Evolutionary conservation across 2,888 invertebrate species (phyloP), one percentile per base, ranked within the genome.

Genomic region (Heliconius ethilla): DNA sequence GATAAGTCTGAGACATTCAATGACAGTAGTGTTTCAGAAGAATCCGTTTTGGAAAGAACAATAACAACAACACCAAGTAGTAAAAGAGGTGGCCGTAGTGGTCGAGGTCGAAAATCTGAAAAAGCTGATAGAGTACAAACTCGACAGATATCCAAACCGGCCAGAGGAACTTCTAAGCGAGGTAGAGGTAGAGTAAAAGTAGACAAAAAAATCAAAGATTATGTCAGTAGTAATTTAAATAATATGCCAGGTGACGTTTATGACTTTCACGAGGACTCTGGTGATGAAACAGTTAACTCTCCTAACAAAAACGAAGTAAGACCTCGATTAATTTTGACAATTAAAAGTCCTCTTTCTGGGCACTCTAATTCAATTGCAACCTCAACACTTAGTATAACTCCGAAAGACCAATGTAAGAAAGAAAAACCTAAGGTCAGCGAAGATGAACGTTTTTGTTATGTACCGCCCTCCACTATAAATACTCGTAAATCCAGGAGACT

Each of bases 181-280:
- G 95, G 95, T 4, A 89, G 95, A 83, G 95, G 95, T 15, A 90
- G 95, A 85, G 89, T 91, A 0, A 95, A 94, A 86, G 89, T 90
- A 22, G 95, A 95, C 82, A 94, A 95, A 82, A 95, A 95, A 88
- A 86, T 92, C 1, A 93, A 93, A 85, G 89, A 83, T 81, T 82
- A 89, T 15, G 88, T 92, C 5, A 95, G 93, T 85, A 93, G 92
- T 15, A 96, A 94, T 82, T 95, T 95, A 80, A 95, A 93, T 83
- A 96, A 96, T 83, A 90, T 95, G 73, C 95, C 96, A 0, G 96
- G 97, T 15, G 98, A 98, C 86, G 96, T 98, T 5, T 98, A 98
- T 87, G 98, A 98, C 88, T 98, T 98, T 88, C 96, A 97, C 83
- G 98, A 98, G 87, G 98, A 98, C 88, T 97, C 97, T 9, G 97